A percentile compares a stretch with the other conserved stretches of the same genome.
phyloP scores from a whole-genome alignment of 1,140 invertebrate genomes.

The Maniola jurtina region DNA sequence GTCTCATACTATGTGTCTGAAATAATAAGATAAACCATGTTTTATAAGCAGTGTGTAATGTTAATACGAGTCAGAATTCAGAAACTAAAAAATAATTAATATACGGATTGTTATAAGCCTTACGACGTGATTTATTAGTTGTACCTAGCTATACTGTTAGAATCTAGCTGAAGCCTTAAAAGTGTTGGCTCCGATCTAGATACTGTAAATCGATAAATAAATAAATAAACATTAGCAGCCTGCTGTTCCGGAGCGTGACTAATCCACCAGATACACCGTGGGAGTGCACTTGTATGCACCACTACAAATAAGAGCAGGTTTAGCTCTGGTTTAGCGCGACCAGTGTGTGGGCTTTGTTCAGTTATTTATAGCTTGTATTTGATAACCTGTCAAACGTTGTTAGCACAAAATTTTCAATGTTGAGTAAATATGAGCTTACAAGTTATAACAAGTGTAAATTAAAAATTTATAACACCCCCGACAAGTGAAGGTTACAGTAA shows the following conservation, averaged over 20 bases:
- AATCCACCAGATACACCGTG: constrained; percentile 36
- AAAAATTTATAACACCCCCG: no score
- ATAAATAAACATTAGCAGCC: constrained; percentile 19
- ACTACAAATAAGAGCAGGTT: constrained; percentile 30
- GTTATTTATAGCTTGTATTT: constrained; percentile 26
- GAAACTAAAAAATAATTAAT: no score
- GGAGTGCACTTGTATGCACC: constrained; percentile 33
- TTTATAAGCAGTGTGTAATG: no score
- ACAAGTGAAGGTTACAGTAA: no score
- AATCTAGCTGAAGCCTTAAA: not conserved
- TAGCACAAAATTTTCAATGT: constrained; percentile 16
- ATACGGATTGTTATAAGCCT: no score
- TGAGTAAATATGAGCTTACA: not conserved
- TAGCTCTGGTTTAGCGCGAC: constrained; percentile 24
- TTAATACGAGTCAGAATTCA: no score
- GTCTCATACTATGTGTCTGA: no score
- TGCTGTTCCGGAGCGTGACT: constrained; percentile 35
- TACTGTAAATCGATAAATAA: constrained; percentile 1
- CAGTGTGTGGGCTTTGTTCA: constrained; percentile 28
- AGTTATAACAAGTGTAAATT: no score
- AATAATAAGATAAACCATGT: no score
- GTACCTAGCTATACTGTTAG: not conserved
- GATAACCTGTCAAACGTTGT: constrained; percentile 27
- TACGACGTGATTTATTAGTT: not conserved
- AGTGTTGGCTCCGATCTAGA: not conserved